Evolutionary conservation across 2,113 vertebrate species (phyloP), one percentile per base, ranked within the genome.

Genomic region (Potamarius usumacintae): DNA sequence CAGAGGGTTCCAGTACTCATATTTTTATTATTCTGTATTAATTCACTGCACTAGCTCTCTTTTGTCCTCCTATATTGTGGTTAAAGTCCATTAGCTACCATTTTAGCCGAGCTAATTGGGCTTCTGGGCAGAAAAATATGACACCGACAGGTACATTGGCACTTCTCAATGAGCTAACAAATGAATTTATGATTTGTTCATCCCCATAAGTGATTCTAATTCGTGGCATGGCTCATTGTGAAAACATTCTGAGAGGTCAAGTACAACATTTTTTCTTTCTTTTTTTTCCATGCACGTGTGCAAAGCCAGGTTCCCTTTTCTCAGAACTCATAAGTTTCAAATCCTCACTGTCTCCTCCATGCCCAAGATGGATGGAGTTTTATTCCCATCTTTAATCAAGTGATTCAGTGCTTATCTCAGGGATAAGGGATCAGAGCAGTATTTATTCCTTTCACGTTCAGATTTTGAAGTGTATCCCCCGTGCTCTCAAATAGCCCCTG

Each of bases 301-400:
- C 1, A 30, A 53, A 50, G 57, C 60, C 18, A 12, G 63, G 14
- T 90, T 88, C 86, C 76, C 72, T 74, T 85, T 90, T 88, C 71
- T 62, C 50, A 27, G 27, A 22, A 55, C 62, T 88, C 27, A 27
- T 14, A 83, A 60, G 14, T 77, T 78, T 50, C 20, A 30, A 17
- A 53, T 76, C 85, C 53, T 78, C 60, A 42, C 30, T 50, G 52
- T 80, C 53, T 80, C 10, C 30, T 63, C 72, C 30, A 76, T 34
- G 42, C 34, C 7, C 17, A 57, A 67, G 2, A 69, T 42, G 42
- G 42, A 42, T 42, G 42, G 42, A 42, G 42, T 42, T 42, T 42
- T 42, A 42, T 42, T 42, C 42, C 42, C 42, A 42, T 42, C 42
- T 42, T 42, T 42, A 42, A 42, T 42, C 42, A 42, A 42, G 42